Evolutionary conservation across 2,113 vertebrate genomes (phyloP), one percentile per base, ranked within the genome.

Genomic region (Myocastor coypus): DNA sequence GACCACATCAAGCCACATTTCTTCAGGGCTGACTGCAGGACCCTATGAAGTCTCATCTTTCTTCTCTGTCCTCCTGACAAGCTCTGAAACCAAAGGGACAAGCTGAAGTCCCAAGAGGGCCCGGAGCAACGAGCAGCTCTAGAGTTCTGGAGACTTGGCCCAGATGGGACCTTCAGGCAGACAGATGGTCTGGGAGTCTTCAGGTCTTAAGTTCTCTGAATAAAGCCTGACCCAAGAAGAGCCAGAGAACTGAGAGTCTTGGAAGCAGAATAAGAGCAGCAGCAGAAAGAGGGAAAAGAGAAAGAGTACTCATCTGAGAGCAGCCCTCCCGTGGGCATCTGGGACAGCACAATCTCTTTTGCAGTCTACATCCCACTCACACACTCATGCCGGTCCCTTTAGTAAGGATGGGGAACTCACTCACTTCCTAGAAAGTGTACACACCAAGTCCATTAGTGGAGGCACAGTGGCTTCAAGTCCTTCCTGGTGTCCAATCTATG

Each of bases 401-500:
- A 82, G 28, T 12, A 50, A 30, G 0, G 13, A 28, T 14, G 57
- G 42, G n/a, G 20, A 73, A 52, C 32, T 34, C 66, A 81, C 37
- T 32, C 92, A 50, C 92, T 91, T 91, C 87, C 57, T 71, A 80
- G 69, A n/a, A 78, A 81, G 34, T 3, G 10, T 68, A 57, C 24
- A 28, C 0, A 9, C 42, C 61, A 66, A 71, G 59, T 80, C 78
- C 86, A 19, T 24, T 3, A 89, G 19, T 81, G 83, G 6, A 83
- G 28, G 40, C 34, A 83, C 89, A 66, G 83, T 11, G 55, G 12
- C 17, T 68, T 91, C 73, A 34, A 75, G 34, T 81, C 57, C 68
- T 91, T 91, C 17, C 75, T 87, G 22, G 68, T n/a, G 9, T 94
- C 96, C 78, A 59, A 73, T 16, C 46, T 26, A 89, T 88, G 22